Percentiles rank a stretch among this genome's conserved stretches.
Conservation (phyloP, 2,888 invertebrate genomes). For the Boloria euphrosyne region DNA sequence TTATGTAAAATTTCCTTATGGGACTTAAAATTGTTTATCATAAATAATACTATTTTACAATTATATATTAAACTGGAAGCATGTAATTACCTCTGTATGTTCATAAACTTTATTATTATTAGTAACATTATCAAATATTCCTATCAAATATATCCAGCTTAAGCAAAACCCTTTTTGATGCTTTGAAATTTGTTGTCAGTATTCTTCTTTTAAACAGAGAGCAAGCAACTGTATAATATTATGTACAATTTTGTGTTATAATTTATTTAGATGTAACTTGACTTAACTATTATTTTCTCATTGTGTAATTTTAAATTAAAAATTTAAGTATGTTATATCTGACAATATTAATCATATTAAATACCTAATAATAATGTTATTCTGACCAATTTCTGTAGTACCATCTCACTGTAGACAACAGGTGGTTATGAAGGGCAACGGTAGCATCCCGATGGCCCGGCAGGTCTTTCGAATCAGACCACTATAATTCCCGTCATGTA, state of each 20-base stretch:
- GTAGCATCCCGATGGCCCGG: no score
- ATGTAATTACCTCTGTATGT: constrained; percentile 2
- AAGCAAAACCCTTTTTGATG: neutral
- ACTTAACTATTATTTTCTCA: neutral
- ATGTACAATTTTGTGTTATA: no score
- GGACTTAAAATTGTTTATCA: constrained; percentile 11
- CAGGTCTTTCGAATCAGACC: no score
- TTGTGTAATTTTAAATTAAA: constrained; percentile 1
- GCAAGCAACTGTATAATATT: no score
- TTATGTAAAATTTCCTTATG: constrained; percentile 4
- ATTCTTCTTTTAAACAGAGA: no score
- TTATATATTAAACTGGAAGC: no score
- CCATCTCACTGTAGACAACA: no score
- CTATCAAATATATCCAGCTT: constrained; percentile 5
- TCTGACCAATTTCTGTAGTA: no score
- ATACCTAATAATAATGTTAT: no score
- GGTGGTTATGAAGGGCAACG: no score
- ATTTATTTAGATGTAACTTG: neutral
- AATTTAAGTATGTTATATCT: neutral
- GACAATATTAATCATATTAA: neutral
- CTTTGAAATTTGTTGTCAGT: constrained; percentile 8
- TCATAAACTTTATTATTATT: constrained; percentile 12
- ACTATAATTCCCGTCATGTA: no score
- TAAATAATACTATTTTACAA: no score
- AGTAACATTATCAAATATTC: constrained; percentile 11